Evolutionary conservation across 2,113 vertebrate species (phyloP).

Genomic region (Fregata magnificens): DNA sequence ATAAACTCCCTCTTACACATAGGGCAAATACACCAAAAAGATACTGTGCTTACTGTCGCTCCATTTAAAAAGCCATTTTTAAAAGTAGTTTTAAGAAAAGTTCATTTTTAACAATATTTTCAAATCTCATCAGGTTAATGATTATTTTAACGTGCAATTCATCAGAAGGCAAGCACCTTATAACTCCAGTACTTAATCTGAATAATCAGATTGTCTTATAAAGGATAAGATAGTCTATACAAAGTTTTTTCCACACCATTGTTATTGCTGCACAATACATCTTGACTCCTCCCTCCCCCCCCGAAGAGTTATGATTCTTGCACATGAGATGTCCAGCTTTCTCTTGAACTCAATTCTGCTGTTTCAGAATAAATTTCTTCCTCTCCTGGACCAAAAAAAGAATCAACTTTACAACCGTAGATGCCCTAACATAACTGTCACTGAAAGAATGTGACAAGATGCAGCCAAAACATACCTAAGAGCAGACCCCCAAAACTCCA

Average conservation of each 20-base stretch:
- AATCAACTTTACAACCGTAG: background rate
- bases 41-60: background rate
- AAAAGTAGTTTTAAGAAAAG: background rate
- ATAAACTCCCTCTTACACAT: background rate
- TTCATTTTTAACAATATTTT: background rate
- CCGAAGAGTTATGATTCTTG: background rate
- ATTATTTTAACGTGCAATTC: background rate
- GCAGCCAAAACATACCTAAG: constrained; percentile 56
- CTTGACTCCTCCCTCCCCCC: background rate
- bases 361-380: background rate
- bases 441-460: constrained; percentile 48
- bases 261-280: background rate
- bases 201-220: background rate
- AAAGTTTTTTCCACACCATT: background rate
- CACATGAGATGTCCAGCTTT: background rate
- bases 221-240: background rate
- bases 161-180: background rate
- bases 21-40: background rate
- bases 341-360: background rate
- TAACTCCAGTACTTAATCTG: background rate
- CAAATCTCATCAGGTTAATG: background rate
- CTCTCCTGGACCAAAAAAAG: background rate
- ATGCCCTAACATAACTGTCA: constrained; percentile 9
- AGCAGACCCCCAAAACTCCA: constrained; percentile 54
- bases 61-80: background rate